phyloP scores from a whole-genome alignment of 2,113 vertebrate genomes.

The Poecile atricapillus region DNA sequence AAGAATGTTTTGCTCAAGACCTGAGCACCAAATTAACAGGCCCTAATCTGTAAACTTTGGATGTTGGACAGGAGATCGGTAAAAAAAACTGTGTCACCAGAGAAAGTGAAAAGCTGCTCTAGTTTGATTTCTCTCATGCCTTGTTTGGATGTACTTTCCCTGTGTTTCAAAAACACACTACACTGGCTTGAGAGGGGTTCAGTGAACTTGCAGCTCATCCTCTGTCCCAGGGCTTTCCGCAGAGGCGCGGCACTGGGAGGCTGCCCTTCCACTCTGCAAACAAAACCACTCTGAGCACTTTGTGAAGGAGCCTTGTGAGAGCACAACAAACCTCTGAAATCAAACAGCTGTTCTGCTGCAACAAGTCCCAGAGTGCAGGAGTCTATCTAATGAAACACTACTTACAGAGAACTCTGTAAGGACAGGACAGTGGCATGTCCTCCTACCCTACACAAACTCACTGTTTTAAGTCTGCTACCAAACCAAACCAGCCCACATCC shows the following conservation, averaged over 20 bases:
- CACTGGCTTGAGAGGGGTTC: neutral
- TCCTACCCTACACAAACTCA: neutral
- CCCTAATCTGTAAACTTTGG: neutral
- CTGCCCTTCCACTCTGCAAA: neutral
- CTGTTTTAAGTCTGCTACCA: neutral
- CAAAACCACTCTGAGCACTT: neutral
- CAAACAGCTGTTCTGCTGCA: neutral
- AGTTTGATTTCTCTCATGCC: neutral
- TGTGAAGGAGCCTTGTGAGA: neutral
- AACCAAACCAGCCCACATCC: neutral
- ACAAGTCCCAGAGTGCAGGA: neutral
- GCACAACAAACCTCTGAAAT: neutral
- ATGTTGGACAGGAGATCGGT: neutral
- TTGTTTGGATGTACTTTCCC: neutral
- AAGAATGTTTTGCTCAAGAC: neutral
- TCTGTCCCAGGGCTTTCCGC: neutral
- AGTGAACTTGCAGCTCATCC: neutral
- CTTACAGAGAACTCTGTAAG: neutral
- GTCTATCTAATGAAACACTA: neutral
- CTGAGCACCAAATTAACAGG: neutral
- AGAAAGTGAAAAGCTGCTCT: neutral
- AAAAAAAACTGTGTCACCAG: neutral
- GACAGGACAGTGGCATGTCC: neutral
- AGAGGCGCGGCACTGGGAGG: neutral
- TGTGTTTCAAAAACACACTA: neutral